phyloP scores from a whole-genome alignment of 2,113 vertebrate species.

The Ascaphus truei region DNA sequence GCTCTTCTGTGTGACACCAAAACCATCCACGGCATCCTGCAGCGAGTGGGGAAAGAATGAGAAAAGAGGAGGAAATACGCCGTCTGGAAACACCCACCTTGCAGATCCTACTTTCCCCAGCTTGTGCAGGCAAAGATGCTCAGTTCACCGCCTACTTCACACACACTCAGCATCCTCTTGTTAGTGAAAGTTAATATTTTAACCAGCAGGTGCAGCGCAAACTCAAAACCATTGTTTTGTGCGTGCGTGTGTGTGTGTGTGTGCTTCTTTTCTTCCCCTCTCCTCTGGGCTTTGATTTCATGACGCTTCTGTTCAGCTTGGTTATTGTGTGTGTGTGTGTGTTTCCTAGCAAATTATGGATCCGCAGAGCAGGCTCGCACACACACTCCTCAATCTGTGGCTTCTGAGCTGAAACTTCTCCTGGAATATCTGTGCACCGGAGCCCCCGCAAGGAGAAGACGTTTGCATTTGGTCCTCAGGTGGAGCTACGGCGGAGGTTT shows the following conservation, averaged over 20 bases:
- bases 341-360: conserved; percentile 30
- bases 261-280: conserved; percentile 13
- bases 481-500: not conserved
- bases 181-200: conserved; percentile 31
- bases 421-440: not conserved
- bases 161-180: conserved; percentile 30
- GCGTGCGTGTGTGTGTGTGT: not conserved
- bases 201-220: conserved; percentile 29
- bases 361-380: conserved; percentile 1
- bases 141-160: conserved; percentile 11
- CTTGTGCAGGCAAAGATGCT: conserved; percentile 25
- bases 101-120: conserved; percentile 20
- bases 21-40: conserved; percentile 8
- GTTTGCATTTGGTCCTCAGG: not conserved
- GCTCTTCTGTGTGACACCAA: not conserved
- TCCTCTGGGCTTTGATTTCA: conserved; percentile 29
- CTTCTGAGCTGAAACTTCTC: not conserved
- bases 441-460: not conserved
- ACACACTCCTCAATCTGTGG: not conserved
- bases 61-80: conserved; percentile 27
- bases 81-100: conserved; percentile 31
- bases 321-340: not conserved
- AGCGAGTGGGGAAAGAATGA: conserved; percentile 23
- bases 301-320: conserved; percentile 9
- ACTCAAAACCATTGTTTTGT: conserved; percentile 8